Evolutionary conservation across 2,113 vertebrate species (phyloP), one percentile per base, ranked within the genome.

Genomic region (Lasiurus borealis): DNA sequence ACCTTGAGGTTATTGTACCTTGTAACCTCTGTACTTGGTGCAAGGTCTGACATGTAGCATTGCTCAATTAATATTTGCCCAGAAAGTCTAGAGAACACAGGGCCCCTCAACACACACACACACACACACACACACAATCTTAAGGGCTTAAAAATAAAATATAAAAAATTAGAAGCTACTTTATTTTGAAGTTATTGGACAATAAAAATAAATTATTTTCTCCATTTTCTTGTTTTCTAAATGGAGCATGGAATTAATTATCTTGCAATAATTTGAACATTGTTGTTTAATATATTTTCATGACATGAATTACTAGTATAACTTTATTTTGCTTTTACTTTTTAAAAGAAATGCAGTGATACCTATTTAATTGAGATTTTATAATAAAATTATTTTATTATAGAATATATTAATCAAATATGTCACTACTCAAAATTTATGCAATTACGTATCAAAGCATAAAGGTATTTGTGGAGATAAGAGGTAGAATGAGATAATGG

Each of bases 311-410:
- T 52, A 6, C 18, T 75, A 46, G 71, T 46, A 62, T 31, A 52
- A 75, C 57, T 85, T 90, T 71, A 10, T 78, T 96, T 91, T 84
- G 50, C 23, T 90, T 15, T 21, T 23, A 62, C 34, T 89, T 91
- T 89, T 31, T 81, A 54, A 76, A 76, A 76, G 46, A 59, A 86
- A 69, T 88, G 6, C 13, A 78, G 19, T 87, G 23, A 64, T 36
- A 59, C 2, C 11, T 46, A 48, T 27, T 64, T 52, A 76, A n/a
- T 21, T 92, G 36, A 93, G 16, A 71, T 85, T 85, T 92, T 69
- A 84, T 46, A 62, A 66, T 46, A 73, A 95, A 89, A 73, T 59
- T 21, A 69, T 48, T 87, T 66, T 76, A 57, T 84, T 90, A 6
- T 50, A 27, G 1, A 68, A 73, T 83, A 83, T 86, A 48, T 57